Percentiles rank a stretch among this genome's conserved stretches.
Evolutionary conservation across 2,113 vertebrate species (phyloP).

Genomic region (Nothobranchius furzeri): DNA sequence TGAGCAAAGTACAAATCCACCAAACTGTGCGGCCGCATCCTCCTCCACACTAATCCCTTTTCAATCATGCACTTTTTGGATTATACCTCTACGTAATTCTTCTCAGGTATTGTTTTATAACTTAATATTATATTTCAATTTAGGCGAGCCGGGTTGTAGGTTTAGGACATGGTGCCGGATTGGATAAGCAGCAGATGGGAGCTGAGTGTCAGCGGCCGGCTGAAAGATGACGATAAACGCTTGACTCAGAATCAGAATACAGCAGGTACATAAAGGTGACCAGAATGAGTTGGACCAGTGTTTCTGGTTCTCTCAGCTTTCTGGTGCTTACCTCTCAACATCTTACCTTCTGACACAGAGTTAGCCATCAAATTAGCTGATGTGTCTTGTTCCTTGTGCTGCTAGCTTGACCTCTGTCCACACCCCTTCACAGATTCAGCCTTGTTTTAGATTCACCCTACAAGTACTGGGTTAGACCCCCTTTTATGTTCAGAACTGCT

Average conservation of each 20-base stretch:
- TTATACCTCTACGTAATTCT: conserved; percentile 74
- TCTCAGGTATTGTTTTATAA: conserved; percentile 76
- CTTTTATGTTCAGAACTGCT: too few relatives aligned
- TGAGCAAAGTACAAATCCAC: conserved; percentile 67
- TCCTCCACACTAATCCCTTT: conserved; percentile 70
- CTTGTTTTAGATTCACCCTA: too few relatives aligned
- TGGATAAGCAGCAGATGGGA: conserved; percentile 65
- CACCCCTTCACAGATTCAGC: too few relatives aligned
- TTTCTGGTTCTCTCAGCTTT: conserved; percentile 1
- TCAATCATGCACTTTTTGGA: conserved; percentile 80
- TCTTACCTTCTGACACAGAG: too few relatives aligned
- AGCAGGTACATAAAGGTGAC: conserved; percentile 44
- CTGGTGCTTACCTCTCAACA: background rate
- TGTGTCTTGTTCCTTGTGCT: too few relatives aligned
- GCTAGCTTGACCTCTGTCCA: too few relatives aligned
- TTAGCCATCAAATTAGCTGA: too few relatives aligned
- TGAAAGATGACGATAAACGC: conserved; percentile 52
- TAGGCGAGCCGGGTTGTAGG: conserved; percentile 49
- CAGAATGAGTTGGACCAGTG: conserved; percentile 47
- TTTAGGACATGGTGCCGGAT: conserved; percentile 59
- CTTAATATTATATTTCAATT: conserved; percentile 79
- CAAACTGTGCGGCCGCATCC: conserved; percentile 32
- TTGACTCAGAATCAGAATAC: conserved; percentile 42
- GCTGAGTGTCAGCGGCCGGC: conserved; percentile 37
- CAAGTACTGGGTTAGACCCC: too few relatives aligned